Base-by-base conservation (phyloP, 2,113 vertebrate species). In the Callipepla californica region DNA sequence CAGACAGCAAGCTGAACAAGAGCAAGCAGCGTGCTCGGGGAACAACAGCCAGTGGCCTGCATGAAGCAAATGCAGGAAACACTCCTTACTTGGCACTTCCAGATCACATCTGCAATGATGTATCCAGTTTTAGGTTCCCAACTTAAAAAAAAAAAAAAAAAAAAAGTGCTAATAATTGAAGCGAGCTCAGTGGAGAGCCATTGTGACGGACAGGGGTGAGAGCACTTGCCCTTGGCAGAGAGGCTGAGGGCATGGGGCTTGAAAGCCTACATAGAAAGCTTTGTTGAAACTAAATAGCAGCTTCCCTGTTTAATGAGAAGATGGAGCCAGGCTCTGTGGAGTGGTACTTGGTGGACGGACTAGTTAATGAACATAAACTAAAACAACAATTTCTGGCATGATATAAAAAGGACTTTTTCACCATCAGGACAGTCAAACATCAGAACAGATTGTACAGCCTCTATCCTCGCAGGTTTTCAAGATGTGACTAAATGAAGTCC, bases 11-110 rank as follows among this genome's bases (percentile, higher is more conserved):
- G 48, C 14, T 17, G 12, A 76, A 28, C 58, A 11, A 0, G 16
- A 75, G 51, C n/a, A 36, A 82, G 58, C 42, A 93, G 26, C 0
- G 0, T 48, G 23, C 14, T 70, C 53, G 34, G n/a, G 55, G 51
- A 82, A 62, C 11, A 36, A 66, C 0, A 1, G 21, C 11, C 62
- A 73, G 23, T 16, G 42, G 28, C 58, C 13, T 81, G 17, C 62
- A 13, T 11, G 42, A 47, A 61, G 53, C n/a, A 80, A 48, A 80
- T 65, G 48, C 44, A 76, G 32, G 19, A 19, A 90, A 4, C 21
- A 34, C 19, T 63, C 7, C 63, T 55, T 70, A 19, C 26, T 53
- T 69, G 17, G 55, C 42, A 66, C 45, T 89, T 67, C 32, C 63
- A 65, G 40, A 61, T 42, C 63, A 80, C 25, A 61, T 28, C 16